phyloP scores from a whole-genome alignment of 1,140 invertebrate genomes.

The Penaeus chinensis region DNA sequence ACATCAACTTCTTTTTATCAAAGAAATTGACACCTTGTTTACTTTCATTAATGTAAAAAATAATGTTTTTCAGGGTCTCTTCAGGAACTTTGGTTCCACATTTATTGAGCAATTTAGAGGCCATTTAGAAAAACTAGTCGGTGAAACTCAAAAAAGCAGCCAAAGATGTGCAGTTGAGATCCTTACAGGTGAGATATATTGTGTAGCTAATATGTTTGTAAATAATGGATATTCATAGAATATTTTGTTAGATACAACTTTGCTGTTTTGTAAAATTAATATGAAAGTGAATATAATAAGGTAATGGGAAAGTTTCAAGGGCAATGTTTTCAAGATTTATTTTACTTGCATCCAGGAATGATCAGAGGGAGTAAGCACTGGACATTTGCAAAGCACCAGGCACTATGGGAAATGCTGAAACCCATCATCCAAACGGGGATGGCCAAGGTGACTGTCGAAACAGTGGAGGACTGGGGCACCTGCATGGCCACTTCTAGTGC shows the following conservation, averaged over 20 bases:
- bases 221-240: background rate
- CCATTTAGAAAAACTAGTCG: slow-evolving; percentile 77
- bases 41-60: no score
- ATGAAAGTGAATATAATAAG: no score
- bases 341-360: slow-evolving; percentile 70
- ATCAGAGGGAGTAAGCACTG: slow-evolving; percentile 86
- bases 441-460: slow-evolving; percentile 76
- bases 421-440: slow-evolving; percentile 75
- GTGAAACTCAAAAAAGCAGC: slow-evolving; percentile 78
- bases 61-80: slow-evolving; percentile 75
- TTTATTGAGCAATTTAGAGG: slow-evolving; percentile 75
- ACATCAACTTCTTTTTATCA: no score
- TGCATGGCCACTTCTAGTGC: slow-evolving; percentile 74
- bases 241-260: no score
- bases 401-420: slow-evolving; percentile 73
- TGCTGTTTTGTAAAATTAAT: no score
- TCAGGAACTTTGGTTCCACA: slow-evolving; percentile 81
- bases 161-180: slow-evolving; percentile 90
- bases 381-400: slow-evolving; percentile 76
- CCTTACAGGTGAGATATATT: slow-evolving; percentile 71
- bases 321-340: background rate
- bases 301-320: background rate
- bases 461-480: slow-evolving; percentile 81
- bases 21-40: no score
- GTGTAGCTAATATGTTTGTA: background rate